Conservation (phyloP, 1,140 invertebrate genomes). For the Rhynchophorus ferrugineus region DNA sequence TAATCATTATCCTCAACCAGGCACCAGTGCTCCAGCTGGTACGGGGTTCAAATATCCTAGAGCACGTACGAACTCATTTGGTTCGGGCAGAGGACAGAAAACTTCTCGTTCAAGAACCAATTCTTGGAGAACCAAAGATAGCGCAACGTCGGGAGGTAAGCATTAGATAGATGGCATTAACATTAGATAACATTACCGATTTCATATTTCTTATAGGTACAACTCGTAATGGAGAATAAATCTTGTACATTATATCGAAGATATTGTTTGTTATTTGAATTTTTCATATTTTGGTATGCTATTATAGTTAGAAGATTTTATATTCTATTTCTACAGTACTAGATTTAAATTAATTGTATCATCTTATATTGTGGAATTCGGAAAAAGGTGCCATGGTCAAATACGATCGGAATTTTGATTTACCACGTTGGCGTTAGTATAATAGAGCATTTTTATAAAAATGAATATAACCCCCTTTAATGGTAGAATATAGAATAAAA, state of each 20-base stretch:
- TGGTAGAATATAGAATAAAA: no score
- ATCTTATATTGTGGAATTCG: slow-evolving; percentile 8
- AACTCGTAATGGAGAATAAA: slow-evolving; percentile 6
- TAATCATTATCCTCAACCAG: slow-evolving; percentile 29
- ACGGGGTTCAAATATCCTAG: slow-evolving; percentile 32
- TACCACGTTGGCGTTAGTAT: no score
- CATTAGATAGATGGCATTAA: not conserved
- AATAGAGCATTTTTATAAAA: no score
- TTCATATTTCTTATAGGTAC: slow-evolving; percentile 6
- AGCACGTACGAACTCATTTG: slow-evolving; percentile 37
- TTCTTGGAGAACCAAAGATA: slow-evolving; percentile 35
- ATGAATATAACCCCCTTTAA: no score
- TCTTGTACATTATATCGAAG: no score
- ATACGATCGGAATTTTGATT: no score
- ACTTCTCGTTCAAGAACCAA: slow-evolving; percentile 26
- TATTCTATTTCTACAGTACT: not conserved
- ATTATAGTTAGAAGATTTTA: not conserved
- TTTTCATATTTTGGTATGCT: slow-evolving; percentile 10
- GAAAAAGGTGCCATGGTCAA: slow-evolving; percentile 15
- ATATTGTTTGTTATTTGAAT: slow-evolving; percentile 5
- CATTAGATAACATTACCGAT: not conserved
- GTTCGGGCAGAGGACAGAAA: slow-evolving; percentile 40
- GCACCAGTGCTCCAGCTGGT: slow-evolving; percentile 37
- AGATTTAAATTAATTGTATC: slow-evolving; percentile 3
- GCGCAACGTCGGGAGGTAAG: not conserved